Base-by-base conservation (phyloP, 1,140 invertebrate genomes). In the Hycleus cichorii region DNA sequence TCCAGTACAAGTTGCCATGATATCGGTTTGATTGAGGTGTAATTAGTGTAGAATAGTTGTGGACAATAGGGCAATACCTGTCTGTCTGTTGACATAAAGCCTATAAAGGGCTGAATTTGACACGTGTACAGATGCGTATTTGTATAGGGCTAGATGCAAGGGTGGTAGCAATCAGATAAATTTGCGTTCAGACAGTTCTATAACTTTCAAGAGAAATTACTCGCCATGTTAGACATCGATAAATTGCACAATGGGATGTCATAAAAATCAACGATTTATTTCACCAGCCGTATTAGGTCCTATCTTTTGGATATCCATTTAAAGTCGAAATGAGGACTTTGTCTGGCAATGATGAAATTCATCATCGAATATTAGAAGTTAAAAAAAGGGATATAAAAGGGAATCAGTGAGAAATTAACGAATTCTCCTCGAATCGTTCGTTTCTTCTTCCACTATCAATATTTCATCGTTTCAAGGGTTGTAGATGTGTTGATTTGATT, bases 21-120 rank as follows among this genome's bases (percentile, higher is more conserved):
- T 53, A 53, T 53, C 32, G 51, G 51, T 46, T 53, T 32, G 51
- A 53, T 53, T 53, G 51, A 53, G 43, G 51, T 42, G 51, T 53
- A 53, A 53, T 53, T 53, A 53, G 51, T 53, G 51, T 45, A 45
- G 42, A 53, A 53, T 42, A 53, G 32, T 32, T 32, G 51, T 27
- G 27, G 25, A 53, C 51, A 53, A 53, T 53, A 53, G 51, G 32
- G 4, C 7, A 32, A 32, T 4, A 32, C 7, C 32, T 32, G 32
- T 32, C 32, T 32, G 32, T 32, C 5, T 53, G 51, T 53, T 53
- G 44, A 53, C 7, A 32, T 7, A 53, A 45, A 53, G 51, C 45
- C 44, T 1, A 32, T 7, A 53, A 45, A 53, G 51, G 43, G 51
- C 51, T 53, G 51, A 18, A 53, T 25, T 45, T 53, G 51, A 53